Evolutionary conservation across 2,888 invertebrate genomes (phyloP).

Genomic region (Ennomos fuscantarius): DNA sequence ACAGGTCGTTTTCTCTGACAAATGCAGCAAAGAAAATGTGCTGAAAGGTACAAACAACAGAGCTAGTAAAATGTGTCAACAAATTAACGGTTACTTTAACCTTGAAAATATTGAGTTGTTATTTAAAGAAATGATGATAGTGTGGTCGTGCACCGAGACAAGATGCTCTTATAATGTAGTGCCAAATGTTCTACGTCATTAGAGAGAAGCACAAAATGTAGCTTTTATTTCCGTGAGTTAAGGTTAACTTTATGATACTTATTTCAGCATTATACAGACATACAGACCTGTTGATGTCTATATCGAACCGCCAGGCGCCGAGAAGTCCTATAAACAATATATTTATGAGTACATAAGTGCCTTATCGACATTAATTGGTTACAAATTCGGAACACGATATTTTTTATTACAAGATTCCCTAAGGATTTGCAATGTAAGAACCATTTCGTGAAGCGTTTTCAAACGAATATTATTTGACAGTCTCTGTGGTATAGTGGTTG

Average conservation of each 20-base stretch:
- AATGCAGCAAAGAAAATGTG: neutral
- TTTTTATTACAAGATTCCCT: too few relatives aligned
- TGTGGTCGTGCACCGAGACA: constrained; percentile 35
- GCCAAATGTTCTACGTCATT: constrained; percentile 53
- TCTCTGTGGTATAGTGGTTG: too few relatives aligned
- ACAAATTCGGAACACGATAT: too few relatives aligned
- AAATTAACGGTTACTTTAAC: constrained; percentile 25
- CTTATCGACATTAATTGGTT: too few relatives aligned
- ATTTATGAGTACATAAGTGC: neutral
- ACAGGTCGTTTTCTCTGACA: neutral
- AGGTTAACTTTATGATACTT: constrained; percentile 9
- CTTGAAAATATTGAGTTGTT: constrained; percentile 33
- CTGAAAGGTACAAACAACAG: too few relatives aligned
- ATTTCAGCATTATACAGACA: constrained; percentile 10
- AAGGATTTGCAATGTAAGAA: constrained; percentile 10
- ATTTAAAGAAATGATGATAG: constrained; percentile 48
- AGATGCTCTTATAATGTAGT: constrained; percentile 33
- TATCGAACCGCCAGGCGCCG: constrained; percentile 60
- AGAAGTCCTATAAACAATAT: constrained; percentile 60
- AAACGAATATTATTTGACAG: too few relatives aligned
- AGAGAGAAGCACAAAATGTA: constrained; percentile 8
- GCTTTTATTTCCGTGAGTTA: constrained; percentile 20
- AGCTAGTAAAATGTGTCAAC: constrained; percentile 8
- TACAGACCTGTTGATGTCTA: constrained; percentile 76
- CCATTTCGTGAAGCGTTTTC: constrained; percentile 15